Percentiles rank a stretch among this genome's conserved stretches.
Evolutionary conservation across 2,797 vertebrate species (phyloP).

Genomic region (Benthosema pterotum): DNA sequence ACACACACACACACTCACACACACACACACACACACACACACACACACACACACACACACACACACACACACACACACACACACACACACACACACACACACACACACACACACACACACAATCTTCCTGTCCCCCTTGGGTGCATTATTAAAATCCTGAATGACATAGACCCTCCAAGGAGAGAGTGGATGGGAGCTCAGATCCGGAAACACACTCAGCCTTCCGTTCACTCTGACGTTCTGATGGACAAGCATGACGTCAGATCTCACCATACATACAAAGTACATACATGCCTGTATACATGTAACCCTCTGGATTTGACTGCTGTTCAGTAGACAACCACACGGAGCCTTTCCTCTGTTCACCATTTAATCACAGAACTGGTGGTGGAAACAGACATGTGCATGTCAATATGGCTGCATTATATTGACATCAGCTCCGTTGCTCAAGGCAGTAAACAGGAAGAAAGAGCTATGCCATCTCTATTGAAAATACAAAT

Average conservation of each 20-base stretch:
- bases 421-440: too few relatives aligned
- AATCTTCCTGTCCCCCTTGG: slow-evolving; percentile 7
- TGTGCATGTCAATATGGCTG: too few relatives aligned
- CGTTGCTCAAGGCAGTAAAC: too few relatives aligned
- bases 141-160: slow-evolving; percentile 29
- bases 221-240: slow-evolving; percentile 16
- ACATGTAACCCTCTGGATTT: too few relatives aligned
- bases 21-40: neutral
- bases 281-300: slow-evolving; percentile 16
- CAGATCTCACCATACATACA: slow-evolving; percentile 58
- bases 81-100: neutral
- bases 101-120: neutral
- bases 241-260: slow-evolving; percentile 45
- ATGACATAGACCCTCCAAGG: slow-evolving; percentile 36
- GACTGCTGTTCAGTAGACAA: too few relatives aligned
- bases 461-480: too few relatives aligned
- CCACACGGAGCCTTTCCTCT: too few relatives aligned
- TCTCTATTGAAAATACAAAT: too few relatives aligned
- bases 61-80: neutral
- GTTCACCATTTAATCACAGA: too few relatives aligned
- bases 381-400: too few relatives aligned
- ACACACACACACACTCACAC: too few relatives aligned
- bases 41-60: neutral
- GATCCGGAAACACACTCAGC: slow-evolving; percentile 42
- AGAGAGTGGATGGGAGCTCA: slow-evolving; percentile 23